These are phyloP conservation scores for Tenthredo mesomela DNA, from an alignment of 2,888 invertebrate species.

Conservation along the genomic window DNA sequence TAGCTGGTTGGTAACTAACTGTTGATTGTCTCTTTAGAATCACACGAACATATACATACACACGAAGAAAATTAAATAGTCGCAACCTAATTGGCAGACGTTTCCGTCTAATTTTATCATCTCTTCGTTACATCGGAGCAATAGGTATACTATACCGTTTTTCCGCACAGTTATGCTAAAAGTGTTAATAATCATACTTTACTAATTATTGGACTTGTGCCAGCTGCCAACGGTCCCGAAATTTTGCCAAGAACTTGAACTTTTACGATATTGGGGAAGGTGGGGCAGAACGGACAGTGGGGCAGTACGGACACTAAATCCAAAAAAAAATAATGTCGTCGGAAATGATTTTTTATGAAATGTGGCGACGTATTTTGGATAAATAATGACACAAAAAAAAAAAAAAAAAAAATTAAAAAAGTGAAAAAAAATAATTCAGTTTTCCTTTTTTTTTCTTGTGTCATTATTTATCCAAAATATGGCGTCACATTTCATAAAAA, in stretches of 20 bases:
- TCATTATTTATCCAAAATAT: no score
- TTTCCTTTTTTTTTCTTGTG: no score
- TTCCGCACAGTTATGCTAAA: not conserved
- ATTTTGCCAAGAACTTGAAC: not conserved
- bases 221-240: not conserved
- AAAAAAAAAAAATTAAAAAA: no score
- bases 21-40: slow-evolving; percentile 37
- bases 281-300: no score
- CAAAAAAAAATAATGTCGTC: no score
- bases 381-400: no score
- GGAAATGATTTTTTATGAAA: no score
- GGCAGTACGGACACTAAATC: no score
- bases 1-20: slow-evolving; percentile 47
- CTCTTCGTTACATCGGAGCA: not conserved
- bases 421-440: no score
- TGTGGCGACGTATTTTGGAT: no score
- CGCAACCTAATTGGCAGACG: slow-evolving; percentile 29
- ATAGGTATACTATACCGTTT: not conserved
- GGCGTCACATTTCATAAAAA: no score
- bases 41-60: not conserved
- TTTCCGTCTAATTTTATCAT: slow-evolving; percentile 26
- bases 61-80: not conserved
- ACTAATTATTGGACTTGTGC: not conserved
- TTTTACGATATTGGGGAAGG: not conserved
- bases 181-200: not conserved